Evolutionary conservation across 2,797 vertebrate genomes (phyloP).

Genomic region (Hippoglossus hippoglossus): DNA sequence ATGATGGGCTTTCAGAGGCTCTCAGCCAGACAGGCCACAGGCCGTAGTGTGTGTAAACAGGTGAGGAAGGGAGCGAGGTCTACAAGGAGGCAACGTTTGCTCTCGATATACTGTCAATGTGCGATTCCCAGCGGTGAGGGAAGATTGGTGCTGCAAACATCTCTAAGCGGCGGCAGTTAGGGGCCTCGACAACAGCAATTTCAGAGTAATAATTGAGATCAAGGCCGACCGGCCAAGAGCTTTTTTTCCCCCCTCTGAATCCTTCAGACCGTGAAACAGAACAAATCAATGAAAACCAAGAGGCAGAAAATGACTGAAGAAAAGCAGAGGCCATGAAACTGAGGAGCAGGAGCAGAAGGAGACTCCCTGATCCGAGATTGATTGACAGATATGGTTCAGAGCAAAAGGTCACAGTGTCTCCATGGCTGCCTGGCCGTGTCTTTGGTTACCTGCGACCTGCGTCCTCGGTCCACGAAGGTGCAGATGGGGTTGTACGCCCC

Average conservation of each 20-base stretch:
- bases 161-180: conserved; percentile 37
- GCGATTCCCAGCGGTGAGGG: conserved; percentile 46
- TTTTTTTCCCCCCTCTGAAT: conserved; percentile 35
- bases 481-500: conserved; percentile 99
- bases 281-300: conserved; percentile 66
- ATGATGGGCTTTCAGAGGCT: conserved; percentile 80
- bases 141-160: conserved; percentile 39
- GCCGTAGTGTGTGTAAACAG: conserved; percentile 65
- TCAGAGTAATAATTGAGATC: conserved; percentile 53
- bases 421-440: conserved; percentile 41
- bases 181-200: conserved; percentile 52
- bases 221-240: conserved; percentile 11
- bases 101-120: conserved; percentile 46
- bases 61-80: conserved; percentile 45
- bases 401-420: conserved; percentile 67
- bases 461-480: conserved; percentile 95
- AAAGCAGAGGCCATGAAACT: conserved; percentile 48
- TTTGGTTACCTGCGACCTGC: conserved; percentile 94
- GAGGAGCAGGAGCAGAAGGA: conserved; percentile 47
- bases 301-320: conserved; percentile 59
- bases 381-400: conserved; percentile 55
- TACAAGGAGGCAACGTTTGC: conserved; percentile 24
- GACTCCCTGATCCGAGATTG: conserved; percentile 50
- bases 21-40: conserved; percentile 67
- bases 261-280: conserved; percentile 53